Base-by-base conservation (phyloP, 2,797 vertebrate genomes). In the Acanthurus lineatus region DNA sequence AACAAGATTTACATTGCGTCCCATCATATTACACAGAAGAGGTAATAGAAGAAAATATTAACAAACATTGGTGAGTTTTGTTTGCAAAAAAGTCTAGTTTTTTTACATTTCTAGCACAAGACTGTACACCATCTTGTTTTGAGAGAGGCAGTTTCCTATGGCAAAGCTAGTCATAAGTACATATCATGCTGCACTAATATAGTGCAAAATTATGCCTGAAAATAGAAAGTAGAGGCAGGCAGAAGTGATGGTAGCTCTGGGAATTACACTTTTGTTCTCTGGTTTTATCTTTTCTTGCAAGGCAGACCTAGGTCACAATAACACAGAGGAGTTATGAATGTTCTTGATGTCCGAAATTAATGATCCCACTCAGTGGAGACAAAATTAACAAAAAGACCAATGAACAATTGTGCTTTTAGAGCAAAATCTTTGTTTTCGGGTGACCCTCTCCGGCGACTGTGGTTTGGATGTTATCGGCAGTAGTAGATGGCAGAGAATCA, bases 181-280 rank as follows among this genome's bases (percentile, higher is more conserved):
- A 95, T 96, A 96, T 96, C 97, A 97, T 96, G 97, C 96, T 97
- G 97, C 98, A 99, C 98, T 99, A 99, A 99, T 98, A 99, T 99
- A 99, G 98, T 99, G 98, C 98, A 97, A 97, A 96, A 96, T 96
- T 94, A 96, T 95, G 96, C 96, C 97, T 97, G 96, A 87, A 79
- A 81, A 76, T n/a, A 76, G 47, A 73, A 69, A 53, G 68, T 59
- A 82, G 78, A 85, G 77, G 83, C 88, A 88, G 89, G 88, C 81
- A 86, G 80, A 85, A 62, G 60, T 66, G 82, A 53, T 19, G 82
- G 62, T 25, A 47, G 78, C 73, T 88, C 88, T 75, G 76, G 77
- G 58, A 70, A 69, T 77, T 42, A 20, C 20, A 12, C 51, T 52
- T 54, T 65, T 69, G 17, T 57, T 67, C 20, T 66, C 52, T 81